phyloP scores from a whole-genome alignment of 2,888 invertebrate genomes.

The Phengaris alcon region DNA sequence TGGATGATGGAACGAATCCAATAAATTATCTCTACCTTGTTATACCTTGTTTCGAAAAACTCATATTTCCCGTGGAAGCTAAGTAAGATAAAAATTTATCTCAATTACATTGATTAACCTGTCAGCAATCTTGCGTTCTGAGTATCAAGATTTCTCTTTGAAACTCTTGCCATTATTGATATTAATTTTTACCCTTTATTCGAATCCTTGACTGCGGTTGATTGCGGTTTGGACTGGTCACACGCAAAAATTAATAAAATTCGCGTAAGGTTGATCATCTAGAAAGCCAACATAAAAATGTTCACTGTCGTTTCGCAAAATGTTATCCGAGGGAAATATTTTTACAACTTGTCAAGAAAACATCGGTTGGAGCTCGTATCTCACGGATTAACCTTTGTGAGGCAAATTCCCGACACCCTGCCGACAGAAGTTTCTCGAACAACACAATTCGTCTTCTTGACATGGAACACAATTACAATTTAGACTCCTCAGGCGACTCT shows the following conservation, averaged over 20 bases:
- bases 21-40: conserved; percentile 36
- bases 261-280: conserved; percentile 10
- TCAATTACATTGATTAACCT: conserved; percentile 6
- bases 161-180: background rate
- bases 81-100: conserved; percentile 18
- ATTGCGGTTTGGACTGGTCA: background rate
- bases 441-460: conserved; percentile 33
- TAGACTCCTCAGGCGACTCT: background rate
- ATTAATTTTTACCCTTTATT: background rate
- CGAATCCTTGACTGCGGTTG: background rate
- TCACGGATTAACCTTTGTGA: conserved; percentile 39
- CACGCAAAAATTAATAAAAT: background rate
- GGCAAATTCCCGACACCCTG: conserved; percentile 35
- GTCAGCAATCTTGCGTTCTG: background rate
- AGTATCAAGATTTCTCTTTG: background rate
- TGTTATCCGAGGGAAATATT: conserved; percentile 39
- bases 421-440: conserved; percentile 43
- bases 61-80: conserved; percentile 15
- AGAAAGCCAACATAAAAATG: conserved; percentile 13
- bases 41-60: conserved; percentile 27
- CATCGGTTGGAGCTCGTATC: conserved; percentile 34
- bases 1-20: conserved; percentile 35
- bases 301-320: conserved; percentile 16
- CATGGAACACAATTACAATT: conserved; percentile 51
- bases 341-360: conserved; percentile 42